These are phyloP conservation scores for Cheilosia vulpina DNA, from an alignment of 2,888 invertebrate species.

Conservation along the genomic window DNA sequence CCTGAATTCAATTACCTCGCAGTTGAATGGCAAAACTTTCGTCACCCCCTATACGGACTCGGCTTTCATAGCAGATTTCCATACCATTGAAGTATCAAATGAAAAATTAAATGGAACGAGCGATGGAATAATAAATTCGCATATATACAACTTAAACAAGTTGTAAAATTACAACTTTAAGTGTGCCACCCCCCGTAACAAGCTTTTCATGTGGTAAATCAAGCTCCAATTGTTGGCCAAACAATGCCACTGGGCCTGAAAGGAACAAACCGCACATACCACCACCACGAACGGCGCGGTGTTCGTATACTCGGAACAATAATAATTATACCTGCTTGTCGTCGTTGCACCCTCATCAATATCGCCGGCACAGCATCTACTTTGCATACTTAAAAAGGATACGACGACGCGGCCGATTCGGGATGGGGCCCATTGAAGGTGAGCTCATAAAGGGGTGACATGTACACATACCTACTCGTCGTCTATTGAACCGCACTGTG, in stretches of 20 bases:
- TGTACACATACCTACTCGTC: conserved; percentile 8
- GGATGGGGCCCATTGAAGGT: conserved; percentile 26
- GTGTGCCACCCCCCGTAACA: neutral
- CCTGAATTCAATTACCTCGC: conserved; percentile 52
- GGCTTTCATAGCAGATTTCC: conserved; percentile 21
- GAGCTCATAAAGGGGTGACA: conserved; percentile 44
- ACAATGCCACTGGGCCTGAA: conserved; percentile 58
- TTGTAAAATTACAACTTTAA: conserved; percentile 72
- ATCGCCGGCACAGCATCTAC: conserved; percentile 24
- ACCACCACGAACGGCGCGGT: conserved; percentile 13
- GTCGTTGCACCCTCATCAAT: conserved; percentile 73
- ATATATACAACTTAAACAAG: conserved; percentile 56
- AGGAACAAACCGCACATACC: conserved; percentile 59
- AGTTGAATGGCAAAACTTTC: conserved; percentile 43
- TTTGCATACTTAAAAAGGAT: conserved; percentile 39
- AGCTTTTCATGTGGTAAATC: conserved; percentile 65
- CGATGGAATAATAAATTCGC: conserved; percentile 52
- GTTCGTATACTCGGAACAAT: conserved; percentile 56
- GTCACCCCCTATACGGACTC: conserved; percentile 33
- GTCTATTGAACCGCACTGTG: conserved; percentile 39
- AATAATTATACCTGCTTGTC: conserved; percentile 73
- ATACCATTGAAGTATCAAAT: conserved; percentile 57
- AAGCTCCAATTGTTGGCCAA: conserved; percentile 72
- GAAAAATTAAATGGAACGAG: conserved; percentile 7
- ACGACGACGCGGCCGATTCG: neutral